A percentile compares a stretch with the other conserved stretches of the same genome.
These are phyloP conservation scores for Ranitomeya variabilis DNA, from an alignment of 2,113 vertebrate genomes.

Conservation along the genomic window DNA sequence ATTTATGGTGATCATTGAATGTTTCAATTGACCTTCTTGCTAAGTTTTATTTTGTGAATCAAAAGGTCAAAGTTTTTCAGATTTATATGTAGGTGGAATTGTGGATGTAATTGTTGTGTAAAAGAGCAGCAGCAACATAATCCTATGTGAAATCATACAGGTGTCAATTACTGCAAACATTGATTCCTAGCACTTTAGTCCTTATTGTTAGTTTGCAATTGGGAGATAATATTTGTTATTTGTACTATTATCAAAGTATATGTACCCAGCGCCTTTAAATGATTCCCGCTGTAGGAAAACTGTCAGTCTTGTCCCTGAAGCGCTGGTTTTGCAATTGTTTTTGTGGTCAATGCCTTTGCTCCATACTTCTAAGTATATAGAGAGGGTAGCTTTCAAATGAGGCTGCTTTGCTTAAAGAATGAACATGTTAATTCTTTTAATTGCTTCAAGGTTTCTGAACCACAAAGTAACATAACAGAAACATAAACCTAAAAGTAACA, in stretches of 20 bases:
- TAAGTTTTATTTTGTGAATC: constrained; percentile 40
- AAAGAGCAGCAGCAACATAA: constrained; percentile 40
- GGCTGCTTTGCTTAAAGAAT: too few relatives aligned
- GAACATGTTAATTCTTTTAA: too few relatives aligned
- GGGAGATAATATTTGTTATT: background rate
- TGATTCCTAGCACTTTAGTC: background rate
- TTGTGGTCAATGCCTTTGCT: too few relatives aligned
- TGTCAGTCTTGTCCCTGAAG: too few relatives aligned
- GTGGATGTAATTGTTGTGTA: background rate
- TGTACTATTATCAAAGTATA: background rate
- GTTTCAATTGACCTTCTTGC: constrained; percentile 33
- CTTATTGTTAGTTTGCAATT: background rate
- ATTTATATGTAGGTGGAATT: constrained; percentile 21
- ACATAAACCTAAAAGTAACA: too few relatives aligned
- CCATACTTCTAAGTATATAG: too few relatives aligned
- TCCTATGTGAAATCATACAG: constrained; percentile 22
- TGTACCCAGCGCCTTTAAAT: too few relatives aligned
- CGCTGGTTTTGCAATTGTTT: too few relatives aligned
- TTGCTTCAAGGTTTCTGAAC: too few relatives aligned
- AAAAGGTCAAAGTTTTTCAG: constrained; percentile 32
- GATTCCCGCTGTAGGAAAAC: too few relatives aligned
- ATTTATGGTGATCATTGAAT: constrained; percentile 37
- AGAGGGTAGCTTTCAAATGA: too few relatives aligned
- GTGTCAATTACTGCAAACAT: constrained; percentile 30
- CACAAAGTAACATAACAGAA: too few relatives aligned